phyloP scores from a whole-genome alignment of 2,113 vertebrate species.

The Marcusenius ussheri region DNA sequence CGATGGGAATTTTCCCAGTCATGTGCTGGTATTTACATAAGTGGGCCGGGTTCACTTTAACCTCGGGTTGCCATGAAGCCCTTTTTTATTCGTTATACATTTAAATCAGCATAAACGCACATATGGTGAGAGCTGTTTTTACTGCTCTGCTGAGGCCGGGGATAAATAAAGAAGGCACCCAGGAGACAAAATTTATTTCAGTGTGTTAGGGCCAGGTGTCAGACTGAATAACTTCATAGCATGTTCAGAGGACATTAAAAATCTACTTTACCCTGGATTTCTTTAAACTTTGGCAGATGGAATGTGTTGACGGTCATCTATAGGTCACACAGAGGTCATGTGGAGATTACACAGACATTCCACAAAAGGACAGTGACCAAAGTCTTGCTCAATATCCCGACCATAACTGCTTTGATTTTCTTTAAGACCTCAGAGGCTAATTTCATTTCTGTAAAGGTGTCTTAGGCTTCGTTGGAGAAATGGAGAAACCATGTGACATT shows the following conservation, averaged over 20 bases:
- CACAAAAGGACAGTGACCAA: neutral
- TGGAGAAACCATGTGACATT: neutral
- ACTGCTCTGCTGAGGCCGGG: neutral
- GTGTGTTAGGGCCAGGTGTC: constrained; percentile 34
- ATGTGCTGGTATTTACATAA: constrained; percentile 32
- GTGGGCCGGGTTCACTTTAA: constrained; percentile 23
- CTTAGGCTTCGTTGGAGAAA: neutral
- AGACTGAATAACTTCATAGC: constrained; percentile 32
- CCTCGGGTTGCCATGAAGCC: neutral
- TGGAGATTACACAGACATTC: neutral
- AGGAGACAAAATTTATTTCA: constrained; percentile 34
- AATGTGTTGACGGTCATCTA: neutral
- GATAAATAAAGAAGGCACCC: constrained; percentile 9
- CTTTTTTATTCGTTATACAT: neutral
- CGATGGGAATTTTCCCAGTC: neutral
- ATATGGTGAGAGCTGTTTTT: constrained; percentile 8
- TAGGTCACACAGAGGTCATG: neutral
- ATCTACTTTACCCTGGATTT: neutral
- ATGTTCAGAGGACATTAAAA: constrained; percentile 25
- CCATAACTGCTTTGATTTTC: neutral
- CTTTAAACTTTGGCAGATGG: neutral
- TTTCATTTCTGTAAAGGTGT: neutral
- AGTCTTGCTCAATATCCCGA: neutral
- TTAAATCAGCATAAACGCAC: constrained; percentile 15
- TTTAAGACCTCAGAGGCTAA: neutral